Conservation (phyloP, 2,113 vertebrate genomes). For the Talpa occidentalis region DNA sequence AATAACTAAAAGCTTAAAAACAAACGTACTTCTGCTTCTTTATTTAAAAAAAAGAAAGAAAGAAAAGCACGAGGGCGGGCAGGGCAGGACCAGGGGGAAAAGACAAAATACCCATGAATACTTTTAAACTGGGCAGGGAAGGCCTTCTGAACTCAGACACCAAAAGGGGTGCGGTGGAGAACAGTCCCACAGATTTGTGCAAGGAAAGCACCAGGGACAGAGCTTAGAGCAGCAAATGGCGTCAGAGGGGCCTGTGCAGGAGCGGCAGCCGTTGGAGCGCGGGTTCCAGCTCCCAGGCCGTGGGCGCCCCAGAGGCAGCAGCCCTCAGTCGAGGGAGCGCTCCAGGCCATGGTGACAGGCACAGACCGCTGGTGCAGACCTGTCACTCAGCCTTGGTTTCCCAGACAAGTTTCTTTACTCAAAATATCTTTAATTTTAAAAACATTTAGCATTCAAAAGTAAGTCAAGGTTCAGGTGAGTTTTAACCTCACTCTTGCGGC, state of each 20-base stretch:
- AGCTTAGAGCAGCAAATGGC: background rate
- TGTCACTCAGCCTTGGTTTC: accelerated
- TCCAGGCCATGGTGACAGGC: too few relatives aligned
- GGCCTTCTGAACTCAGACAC: background rate
- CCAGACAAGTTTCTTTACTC: background rate
- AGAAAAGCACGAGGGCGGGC: background rate
- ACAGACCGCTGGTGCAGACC: background rate
- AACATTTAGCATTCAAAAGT: background rate
- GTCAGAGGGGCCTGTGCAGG: too few relatives aligned
- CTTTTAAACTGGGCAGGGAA: accelerated
- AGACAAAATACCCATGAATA: too few relatives aligned
- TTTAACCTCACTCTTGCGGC: accelerated
- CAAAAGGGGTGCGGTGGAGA: accelerated
- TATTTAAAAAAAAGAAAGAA: too few relatives aligned
- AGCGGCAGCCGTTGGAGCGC: too few relatives aligned
- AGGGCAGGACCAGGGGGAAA: background rate
- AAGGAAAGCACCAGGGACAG: too few relatives aligned
- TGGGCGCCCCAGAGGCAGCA: too few relatives aligned
- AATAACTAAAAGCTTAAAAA: too few relatives aligned
- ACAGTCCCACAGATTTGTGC: too few relatives aligned
- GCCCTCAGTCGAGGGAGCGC: too few relatives aligned
- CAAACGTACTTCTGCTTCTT: too few relatives aligned
- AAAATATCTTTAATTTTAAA: background rate
- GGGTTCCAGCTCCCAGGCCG: too few relatives aligned
- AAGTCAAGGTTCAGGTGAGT: background rate